Percentiles rank a stretch among this genome's conserved stretches.
Evolutionary conservation across 2,888 invertebrate genomes (phyloP).

Genomic region (Rapana venosa): DNA sequence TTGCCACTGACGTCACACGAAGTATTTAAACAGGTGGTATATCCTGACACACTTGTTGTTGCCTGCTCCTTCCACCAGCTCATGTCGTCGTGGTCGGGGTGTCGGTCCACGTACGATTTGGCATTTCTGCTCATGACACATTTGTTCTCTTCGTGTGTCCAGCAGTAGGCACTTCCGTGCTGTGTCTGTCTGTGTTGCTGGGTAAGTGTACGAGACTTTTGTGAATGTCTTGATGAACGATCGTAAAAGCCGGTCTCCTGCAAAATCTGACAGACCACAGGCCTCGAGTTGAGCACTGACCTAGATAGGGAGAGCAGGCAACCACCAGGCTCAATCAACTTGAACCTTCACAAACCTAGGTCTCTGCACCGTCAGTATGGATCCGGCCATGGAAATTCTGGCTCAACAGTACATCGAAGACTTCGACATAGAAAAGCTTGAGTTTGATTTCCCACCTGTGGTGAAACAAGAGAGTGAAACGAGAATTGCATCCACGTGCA

Average conservation of each 20-base stretch:
- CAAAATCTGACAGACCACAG: constrained; percentile 35
- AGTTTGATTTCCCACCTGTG: constrained; percentile 55
- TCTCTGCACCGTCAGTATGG: constrained; percentile 33
- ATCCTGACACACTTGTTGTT: constrained; percentile 70
- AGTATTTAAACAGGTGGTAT: constrained; percentile 66
- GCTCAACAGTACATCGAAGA: constrained; percentile 71
- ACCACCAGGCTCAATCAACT: constrained; percentile 48
- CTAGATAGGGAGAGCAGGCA: constrained; percentile 50
- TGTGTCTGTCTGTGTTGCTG: constrained; percentile 20
- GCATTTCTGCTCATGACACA: constrained; percentile 30
- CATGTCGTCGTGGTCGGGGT: constrained; percentile 69
- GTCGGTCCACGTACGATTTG: constrained; percentile 67
- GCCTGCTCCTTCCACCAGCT: constrained; percentile 67
- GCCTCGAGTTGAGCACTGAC: constrained; percentile 49
- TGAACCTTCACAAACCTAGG: constrained; percentile 39
- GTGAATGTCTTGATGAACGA: constrained; percentile 37
- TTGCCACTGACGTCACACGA: constrained; percentile 59
- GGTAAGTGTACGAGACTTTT: constrained; percentile 38
- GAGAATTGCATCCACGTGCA: constrained; percentile 54
- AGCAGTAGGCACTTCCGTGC: constrained; percentile 22
- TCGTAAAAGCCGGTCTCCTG: constrained; percentile 33
- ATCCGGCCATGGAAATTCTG: constrained; percentile 45
- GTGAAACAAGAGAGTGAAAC: constrained; percentile 61
- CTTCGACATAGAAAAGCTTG: constrained; percentile 71
- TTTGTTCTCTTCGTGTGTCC: constrained; percentile 8